phyloP scores from a whole-genome alignment of 2,797 vertebrate genomes.

The Menidia menidia region DNA sequence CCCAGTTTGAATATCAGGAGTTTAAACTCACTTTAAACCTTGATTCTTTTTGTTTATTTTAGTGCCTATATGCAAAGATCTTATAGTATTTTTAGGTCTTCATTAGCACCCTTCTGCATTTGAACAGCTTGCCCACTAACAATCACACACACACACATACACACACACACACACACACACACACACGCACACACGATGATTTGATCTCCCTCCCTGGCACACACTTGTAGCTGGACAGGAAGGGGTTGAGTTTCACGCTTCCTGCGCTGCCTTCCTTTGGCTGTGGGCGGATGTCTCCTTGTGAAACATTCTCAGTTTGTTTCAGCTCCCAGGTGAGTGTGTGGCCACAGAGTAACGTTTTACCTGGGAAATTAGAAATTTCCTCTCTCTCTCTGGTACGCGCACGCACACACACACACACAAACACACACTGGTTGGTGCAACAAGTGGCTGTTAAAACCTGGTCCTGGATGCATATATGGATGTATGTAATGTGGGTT shows the following conservation, averaged over 20 bases:
- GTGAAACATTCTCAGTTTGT: conserved; percentile 54
- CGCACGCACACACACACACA: too few relatives aligned
- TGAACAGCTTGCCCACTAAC: conserved; percentile 7
- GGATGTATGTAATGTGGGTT: background rate
- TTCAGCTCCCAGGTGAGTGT: conserved; percentile 62
- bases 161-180: background rate
- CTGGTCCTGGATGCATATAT: background rate
- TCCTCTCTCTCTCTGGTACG: background rate
- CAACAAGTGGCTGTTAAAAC: background rate
- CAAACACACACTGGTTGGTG: background rate
- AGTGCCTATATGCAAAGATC: background rate
- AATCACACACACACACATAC: background rate
- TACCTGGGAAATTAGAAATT: conserved; percentile 39
- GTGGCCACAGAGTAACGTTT: conserved; percentile 19
- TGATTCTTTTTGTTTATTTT: too few relatives aligned
- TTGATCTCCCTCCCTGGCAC: conserved; percentile 14
- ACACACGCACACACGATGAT: background rate
- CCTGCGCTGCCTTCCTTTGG: conserved; percentile 61
- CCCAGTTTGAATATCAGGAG: too few relatives aligned
- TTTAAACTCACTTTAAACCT: too few relatives aligned
- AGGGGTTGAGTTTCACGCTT: conserved; percentile 67
- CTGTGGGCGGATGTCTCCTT: conserved; percentile 45
- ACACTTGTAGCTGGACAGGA: conserved; percentile 48
- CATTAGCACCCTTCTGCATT: conserved; percentile 4
- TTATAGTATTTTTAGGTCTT: background rate